Conservation (phyloP, 2,797 vertebrate genomes). For the Pteropus rufus region DNA sequence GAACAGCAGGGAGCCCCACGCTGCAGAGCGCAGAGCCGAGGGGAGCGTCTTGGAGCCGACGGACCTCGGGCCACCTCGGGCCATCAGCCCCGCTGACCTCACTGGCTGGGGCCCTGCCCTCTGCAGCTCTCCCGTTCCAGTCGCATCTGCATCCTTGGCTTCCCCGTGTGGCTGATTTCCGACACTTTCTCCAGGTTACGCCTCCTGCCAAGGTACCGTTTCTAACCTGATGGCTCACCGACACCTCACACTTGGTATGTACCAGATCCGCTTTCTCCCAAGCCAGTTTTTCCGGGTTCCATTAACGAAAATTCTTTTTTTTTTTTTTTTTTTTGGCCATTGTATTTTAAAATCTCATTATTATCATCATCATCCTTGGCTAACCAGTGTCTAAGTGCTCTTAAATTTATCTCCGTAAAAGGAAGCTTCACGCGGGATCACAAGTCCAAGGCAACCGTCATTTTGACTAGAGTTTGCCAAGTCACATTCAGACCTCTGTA, state of each 20-base stretch:
- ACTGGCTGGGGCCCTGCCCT: background rate
- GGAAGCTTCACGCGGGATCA: background rate
- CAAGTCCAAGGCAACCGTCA: background rate
- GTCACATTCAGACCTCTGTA: background rate
- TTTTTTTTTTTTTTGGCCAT: background rate
- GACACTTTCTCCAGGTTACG: background rate
- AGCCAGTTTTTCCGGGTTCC: background rate
- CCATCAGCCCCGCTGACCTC: background rate
- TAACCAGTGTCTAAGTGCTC: background rate
- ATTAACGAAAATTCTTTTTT: background rate
- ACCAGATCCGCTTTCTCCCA: background rate
- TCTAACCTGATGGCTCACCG: background rate
- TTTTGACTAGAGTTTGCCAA: background rate
- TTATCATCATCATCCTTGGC: background rate
- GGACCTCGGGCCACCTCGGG: no score
- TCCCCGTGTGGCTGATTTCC: background rate
- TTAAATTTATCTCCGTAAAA: background rate
- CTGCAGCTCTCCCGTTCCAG: background rate
- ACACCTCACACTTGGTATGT: background rate
- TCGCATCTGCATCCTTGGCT: background rate
- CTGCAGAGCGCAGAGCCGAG: background rate
- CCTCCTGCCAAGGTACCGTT: background rate
- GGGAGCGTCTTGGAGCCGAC: no score
- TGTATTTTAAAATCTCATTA: background rate
- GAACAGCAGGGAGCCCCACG: background rate